Base-by-base conservation (phyloP, 1,140 invertebrate genomes). In the Homarus americanus region DNA sequence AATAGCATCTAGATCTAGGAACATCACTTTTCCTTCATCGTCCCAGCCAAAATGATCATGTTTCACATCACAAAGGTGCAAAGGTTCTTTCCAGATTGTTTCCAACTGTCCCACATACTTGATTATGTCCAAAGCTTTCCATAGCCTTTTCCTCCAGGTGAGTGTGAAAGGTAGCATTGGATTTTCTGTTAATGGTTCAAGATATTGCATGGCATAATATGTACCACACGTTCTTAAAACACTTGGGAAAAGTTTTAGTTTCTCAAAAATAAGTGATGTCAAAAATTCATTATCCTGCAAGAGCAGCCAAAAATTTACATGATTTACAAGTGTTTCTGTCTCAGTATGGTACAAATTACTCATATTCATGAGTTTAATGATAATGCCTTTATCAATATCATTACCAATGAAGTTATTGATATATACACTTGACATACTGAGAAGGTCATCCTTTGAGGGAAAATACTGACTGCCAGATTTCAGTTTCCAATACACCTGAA, bases 31-130 rank as follows among this genome's bases (percentile, higher is more conserved):
- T 20, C 44, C 84, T 32, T 38, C 32, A 41, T 87, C n/a, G n/a
- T 78, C 72, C 92, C 92, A 92, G 4, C 92, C 92, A 87, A 92
- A 92, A 34, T 92, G 92, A 63, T 86, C 86, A 78, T 91, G 88
- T 78, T 92, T 92, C 9, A 92, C 88, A 75, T 92, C 92, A 92
- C 92, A 92, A 32, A 92, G 78, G 41, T 92, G 92, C 20, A 92
- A 28, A 20, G 88, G 88, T 73, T 92, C 87, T 36, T n/a, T 80
- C 66, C 88, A 91, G 1, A 83, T 20, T 7, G 83, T 82, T 32
- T 91, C 82, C 44, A 92, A 41, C 36, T 83, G 69, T 15, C 87
- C 72, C 15, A 92, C 32, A 87, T 86, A 92, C n/a, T 82, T 73
- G 10, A 92, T 17, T 24, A 92, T 85, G 40, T 92, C 87, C 38